Evolutionary conservation across 2,797 vertebrate genomes (phyloP), one percentile per base, ranked within the genome.

Genomic region (Anguilla anguilla): DNA sequence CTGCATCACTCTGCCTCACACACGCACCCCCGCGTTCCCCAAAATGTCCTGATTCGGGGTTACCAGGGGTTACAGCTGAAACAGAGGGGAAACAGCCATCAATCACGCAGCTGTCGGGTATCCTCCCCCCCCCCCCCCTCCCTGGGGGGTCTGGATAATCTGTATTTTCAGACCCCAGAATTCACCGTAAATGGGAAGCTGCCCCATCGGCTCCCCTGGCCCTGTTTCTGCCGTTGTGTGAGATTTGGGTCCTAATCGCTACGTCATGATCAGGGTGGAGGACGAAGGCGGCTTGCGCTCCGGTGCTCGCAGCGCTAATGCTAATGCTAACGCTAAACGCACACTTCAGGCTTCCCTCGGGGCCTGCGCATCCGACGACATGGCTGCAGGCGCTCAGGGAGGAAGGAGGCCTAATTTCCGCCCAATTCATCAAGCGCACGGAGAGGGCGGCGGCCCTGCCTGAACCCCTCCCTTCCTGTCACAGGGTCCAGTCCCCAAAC

Each of bases 21-120:
- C 69, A 74, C 69, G 19, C 69, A 74, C 39, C 5, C 74, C 95
- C 92, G 92, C 90, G 87, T 94, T 94, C 91, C 92, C 89, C 87
- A 93, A 94, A 96, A 95, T 89, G 85, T 89, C 93, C 91, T 85
- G 93, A 92, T 91, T 94, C 95, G 93, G 92, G 93, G 93, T 93
- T 91, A 92, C 92, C 85, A 35, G 4, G 88, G 87, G 10, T 92
- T 88, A 93, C 88, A 89, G 90, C 89, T 89, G 87, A 94, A 91
- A 94, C 86, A 87, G 89, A 89, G 89, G 10, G 2, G 87, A 91
- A 94, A 95, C 86, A 86, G 35, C 83, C 77, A 88, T 89, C 53
- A 67, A 86, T 88, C 84, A 83, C 35, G 35, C 1, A 17, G 85
- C 86, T 92, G 92, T 92, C 91, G 35, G 57, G 46, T n/a, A 25